Conservation (phyloP, 2,888 invertebrate species). For the Baccha elongata region DNA sequence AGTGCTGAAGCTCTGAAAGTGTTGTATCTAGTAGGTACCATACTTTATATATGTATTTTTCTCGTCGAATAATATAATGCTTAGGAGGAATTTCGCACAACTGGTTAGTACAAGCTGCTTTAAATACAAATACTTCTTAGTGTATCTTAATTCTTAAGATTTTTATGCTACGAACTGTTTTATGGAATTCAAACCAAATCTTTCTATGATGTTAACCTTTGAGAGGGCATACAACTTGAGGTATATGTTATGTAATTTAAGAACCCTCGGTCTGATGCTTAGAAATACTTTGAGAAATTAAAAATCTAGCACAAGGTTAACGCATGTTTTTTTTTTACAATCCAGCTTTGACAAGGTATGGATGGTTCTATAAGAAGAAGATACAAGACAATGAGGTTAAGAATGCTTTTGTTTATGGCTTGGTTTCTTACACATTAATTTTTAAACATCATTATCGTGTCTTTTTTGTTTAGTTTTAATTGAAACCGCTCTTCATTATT, state of each 20-base stretch:
- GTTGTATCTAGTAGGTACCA: constrained; percentile 3
- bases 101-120: constrained; percentile 10
- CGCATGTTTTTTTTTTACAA: constrained; percentile 14
- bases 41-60: neutral
- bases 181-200: constrained; percentile 12
- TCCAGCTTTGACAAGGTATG: constrained; percentile 3
- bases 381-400: constrained; percentile 21
- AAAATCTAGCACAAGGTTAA: constrained; percentile 59
- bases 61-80: constrained; percentile 12
- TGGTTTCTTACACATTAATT: too few relatives aligned
- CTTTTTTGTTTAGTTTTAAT: neutral
- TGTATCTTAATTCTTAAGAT: neutral
- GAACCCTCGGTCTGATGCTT: constrained; percentile 63
- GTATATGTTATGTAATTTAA: constrained; percentile 40
- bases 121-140: neutral
- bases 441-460: neutral
- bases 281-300: constrained; percentile 35
- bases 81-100: constrained; percentile 17
- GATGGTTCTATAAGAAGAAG: constrained; percentile 28
- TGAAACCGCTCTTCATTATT: too few relatives aligned
- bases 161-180: neutral
- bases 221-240: constrained; percentile 38
- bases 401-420: constrained; percentile 1
- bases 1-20: constrained; percentile 2
- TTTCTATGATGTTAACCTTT: constrained; percentile 34